Conservation (phyloP, 2,797 vertebrate genomes). For the Acipenser ruthenus region DNA sequence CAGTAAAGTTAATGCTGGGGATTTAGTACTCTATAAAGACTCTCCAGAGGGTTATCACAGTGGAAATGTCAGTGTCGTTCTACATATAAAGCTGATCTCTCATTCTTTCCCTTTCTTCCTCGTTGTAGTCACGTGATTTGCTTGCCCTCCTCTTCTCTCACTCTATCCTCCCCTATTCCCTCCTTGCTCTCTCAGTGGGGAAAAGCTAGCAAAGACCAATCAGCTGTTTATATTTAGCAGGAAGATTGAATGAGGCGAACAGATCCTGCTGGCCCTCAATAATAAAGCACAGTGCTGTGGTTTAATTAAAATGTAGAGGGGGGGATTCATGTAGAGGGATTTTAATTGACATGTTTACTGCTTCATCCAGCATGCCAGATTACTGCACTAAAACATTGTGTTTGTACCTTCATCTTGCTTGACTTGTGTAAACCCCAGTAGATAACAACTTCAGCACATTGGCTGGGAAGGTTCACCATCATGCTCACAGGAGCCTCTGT, state of each 20-base stretch:
- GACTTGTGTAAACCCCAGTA: conserved; percentile 12
- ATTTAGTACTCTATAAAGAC: no score
- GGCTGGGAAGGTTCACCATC: no score
- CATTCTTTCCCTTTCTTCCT: no score
- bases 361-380: conserved; percentile 23
- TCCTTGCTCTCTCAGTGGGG: no score
- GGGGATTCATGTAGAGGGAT: conserved; percentile 26
- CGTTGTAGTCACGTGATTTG: no score
- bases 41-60: no score
- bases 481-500: neutral
- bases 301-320: conserved; percentile 37
- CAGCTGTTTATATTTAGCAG: conserved; percentile 21
- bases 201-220: conserved; percentile 2
- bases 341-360: conserved; percentile 24
- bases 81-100: no score
- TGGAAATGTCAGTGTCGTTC: no score
- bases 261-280: conserved; percentile 27
- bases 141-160: no score
- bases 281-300: conserved; percentile 26
- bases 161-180: no score
- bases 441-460: neutral
- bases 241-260: conserved; percentile 20
- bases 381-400: conserved; percentile 30
- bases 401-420: conserved; percentile 17
- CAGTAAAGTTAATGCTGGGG: no score